phyloP scores from a whole-genome alignment of 2,888 invertebrate species.

The Calliphora vomitoria region DNA sequence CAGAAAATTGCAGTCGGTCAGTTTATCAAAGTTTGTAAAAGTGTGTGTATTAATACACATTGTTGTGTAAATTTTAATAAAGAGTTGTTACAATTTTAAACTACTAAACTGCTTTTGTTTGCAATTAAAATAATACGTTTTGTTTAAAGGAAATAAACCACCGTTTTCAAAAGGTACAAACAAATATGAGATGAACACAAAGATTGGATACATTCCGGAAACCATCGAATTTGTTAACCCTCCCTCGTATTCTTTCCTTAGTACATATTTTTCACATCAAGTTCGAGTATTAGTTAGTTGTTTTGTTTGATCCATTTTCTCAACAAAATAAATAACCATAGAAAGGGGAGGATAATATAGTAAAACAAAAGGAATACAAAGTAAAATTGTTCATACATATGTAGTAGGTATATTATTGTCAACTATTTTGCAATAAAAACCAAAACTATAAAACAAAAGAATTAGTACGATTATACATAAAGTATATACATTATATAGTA shows the following conservation, averaged over 20 bases:
- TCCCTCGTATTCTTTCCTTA: slow-evolving; percentile 5
- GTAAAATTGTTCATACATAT: slow-evolving; percentile 21
- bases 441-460: slow-evolving; percentile 48
- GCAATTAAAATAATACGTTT: no score
- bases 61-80: no score
- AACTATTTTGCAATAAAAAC: slow-evolving; percentile 34
- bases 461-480: slow-evolving; percentile 26
- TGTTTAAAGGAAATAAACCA: no score
- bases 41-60: no score
- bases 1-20: no score
- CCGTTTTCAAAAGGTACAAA: no score
- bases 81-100: no score
- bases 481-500: not conserved
- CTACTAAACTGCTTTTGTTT: no score
- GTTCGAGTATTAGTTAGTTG: not conserved
- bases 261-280: slow-evolving; percentile 12
- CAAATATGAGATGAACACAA: no score
- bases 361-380: slow-evolving; percentile 51
- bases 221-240: not conserved
- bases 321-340: slow-evolving; percentile 28
- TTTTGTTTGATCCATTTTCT: slow-evolving; percentile 47
- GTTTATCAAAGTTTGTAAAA: no score
- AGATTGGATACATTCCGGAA: no score
- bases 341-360: not conserved
- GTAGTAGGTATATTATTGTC: slow-evolving; percentile 19